Conservation (phyloP, 2,797 vertebrate species). For the Eurystomus glaucurus region DNA sequence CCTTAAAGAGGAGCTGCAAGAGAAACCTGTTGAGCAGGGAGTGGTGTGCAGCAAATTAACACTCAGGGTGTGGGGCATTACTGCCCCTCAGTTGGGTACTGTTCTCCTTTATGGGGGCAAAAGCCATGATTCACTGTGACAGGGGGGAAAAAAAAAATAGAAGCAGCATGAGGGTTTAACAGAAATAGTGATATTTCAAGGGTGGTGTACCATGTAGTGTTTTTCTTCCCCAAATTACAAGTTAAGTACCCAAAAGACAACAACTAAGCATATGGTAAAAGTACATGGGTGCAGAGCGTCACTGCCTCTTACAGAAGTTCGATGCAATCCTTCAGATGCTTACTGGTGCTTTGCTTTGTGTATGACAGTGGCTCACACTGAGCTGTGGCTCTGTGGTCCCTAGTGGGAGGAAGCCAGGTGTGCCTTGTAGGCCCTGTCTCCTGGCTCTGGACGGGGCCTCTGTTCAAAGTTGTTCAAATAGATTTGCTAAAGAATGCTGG, state of each 20-base stretch:
- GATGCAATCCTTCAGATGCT: neutral
- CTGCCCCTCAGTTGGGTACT: neutral
- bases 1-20: neutral
- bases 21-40: neutral
- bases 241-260: neutral
- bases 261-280: neutral
- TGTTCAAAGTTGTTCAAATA: neutral
- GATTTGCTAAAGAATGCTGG: neutral
- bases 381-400: neutral
- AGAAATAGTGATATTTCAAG: neutral
- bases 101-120: neutral
- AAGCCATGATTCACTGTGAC: neutral
- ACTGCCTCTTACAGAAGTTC: neutral
- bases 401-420: neutral
- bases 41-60: neutral
- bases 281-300: neutral
- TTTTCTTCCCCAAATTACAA: neutral
- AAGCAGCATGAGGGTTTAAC: neutral
- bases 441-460: neutral
- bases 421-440: neutral
- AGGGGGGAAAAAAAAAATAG: neutral
- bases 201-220: neutral
- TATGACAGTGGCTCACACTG: rapidly evolving
- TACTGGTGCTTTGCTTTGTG: neutral
- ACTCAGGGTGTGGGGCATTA: neutral